Base-by-base conservation (phyloP, 2,888 invertebrate species). In the Rhagonycha fulva region DNA sequence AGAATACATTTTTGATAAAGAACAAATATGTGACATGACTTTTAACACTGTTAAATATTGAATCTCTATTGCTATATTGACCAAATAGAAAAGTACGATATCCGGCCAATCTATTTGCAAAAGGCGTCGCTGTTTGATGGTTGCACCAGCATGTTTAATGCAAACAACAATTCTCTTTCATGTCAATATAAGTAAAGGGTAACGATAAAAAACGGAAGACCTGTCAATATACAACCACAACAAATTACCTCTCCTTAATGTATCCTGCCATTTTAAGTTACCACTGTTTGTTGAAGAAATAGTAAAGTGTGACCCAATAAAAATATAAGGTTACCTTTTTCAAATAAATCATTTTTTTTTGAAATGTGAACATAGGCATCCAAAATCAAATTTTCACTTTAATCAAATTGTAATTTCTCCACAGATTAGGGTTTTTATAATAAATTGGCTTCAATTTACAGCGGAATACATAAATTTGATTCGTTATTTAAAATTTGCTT, bases 251-350 rank as follows among this genome's bases (percentile, higher is more conserved):
- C 70, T 67, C 70, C 69, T 72, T 77, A 75, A 75, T 77, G 74
- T 75, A 77, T 77, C 76, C 74, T 76, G 74, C 74, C 71, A 74
- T 74, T 72, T 76, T 74, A 74, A 76, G 74, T 71, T 68, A 30
- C 69, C 63, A 47, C 47, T 77, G 77, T 77, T 77, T 74, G 70
- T 70, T 71, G 74, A 72, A 30, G 26, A 61, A 24, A 28, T 60
- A 47, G 14, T 72, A 76, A 76, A 76, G 69, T 70, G 66, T 14
- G 28, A 71, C 30, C 28, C 62, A 62, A 60, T 28, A 62, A 66
- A 69, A 66, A 69, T 73, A 73, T 73, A 73, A 62, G 14, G 69
- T 73, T 73, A 73, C 73, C 23, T 67, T 60, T 71, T 72, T 60
- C 68, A 66, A 30, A 61, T 10, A n/a, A 68, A 60, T 68, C 9